Evolutionary conservation across 1,140 invertebrate genomes (phyloP).

Genomic region (Globodera ellingtonae): DNA sequence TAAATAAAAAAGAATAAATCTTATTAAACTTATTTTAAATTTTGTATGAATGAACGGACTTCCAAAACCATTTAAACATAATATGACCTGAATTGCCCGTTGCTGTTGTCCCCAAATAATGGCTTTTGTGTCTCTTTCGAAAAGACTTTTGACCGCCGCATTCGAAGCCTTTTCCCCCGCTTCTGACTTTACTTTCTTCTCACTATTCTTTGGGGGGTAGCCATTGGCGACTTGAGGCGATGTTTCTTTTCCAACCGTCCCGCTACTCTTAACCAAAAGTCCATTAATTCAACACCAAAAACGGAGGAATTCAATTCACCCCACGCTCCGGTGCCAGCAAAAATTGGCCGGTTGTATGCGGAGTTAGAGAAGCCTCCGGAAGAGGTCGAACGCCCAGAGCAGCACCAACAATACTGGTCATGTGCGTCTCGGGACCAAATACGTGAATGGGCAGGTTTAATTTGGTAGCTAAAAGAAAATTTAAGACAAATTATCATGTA

Average conservation of each 20-base stretch:
- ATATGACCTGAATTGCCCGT: conserved; percentile 80
- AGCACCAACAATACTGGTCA: conserved; percentile 98
- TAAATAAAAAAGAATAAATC: too few relatives aligned
- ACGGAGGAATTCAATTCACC: not conserved
- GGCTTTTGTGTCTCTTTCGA: conserved; percentile 82
- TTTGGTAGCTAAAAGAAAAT: conserved; percentile 67
- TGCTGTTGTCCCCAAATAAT: conserved; percentile 99
- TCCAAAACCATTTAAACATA: too few relatives aligned
- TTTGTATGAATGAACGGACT: too few relatives aligned
- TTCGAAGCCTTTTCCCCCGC: not conserved
- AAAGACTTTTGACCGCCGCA: conserved; percentile 69
- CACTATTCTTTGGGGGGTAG: conserved; percentile 15
- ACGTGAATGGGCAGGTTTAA: conserved; percentile 87
- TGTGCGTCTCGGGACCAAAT: conserved; percentile 97
- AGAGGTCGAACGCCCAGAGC: conserved; percentile 80
- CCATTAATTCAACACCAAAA: not conserved
- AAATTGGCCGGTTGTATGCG: conserved; percentile 87
- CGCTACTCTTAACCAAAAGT: not conserved
- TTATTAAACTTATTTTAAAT: too few relatives aligned
- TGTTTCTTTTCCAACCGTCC: not conserved
- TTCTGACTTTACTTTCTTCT: not conserved
- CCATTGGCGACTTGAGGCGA: conserved; percentile 14
- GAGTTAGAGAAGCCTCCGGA: conserved; percentile 70
- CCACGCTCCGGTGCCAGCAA: conserved; percentile 79
- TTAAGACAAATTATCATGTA: not conserved